phyloP scores from a whole-genome alignment of 2,113 vertebrate species.

The Genyomyrus donnyi region DNA sequence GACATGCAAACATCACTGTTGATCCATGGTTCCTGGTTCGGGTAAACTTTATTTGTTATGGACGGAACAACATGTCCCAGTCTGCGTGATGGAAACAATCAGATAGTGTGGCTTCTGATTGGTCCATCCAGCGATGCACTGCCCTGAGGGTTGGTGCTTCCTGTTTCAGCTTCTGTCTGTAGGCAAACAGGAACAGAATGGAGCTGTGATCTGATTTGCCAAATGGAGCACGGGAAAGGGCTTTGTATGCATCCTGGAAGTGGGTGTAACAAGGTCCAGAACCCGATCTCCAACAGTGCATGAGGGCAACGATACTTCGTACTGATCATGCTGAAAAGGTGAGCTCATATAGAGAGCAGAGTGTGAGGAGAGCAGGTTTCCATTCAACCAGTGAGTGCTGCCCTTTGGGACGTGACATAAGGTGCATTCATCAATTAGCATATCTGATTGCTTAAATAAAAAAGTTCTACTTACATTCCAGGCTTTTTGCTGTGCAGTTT shows the following conservation, averaged over 20 bases:
- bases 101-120: constrained; percentile 9
- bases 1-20: too few species aligned
- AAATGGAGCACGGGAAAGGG: neutral
- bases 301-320: too few species aligned
- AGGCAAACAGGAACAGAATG: constrained; percentile 18
- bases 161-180: constrained; percentile 26
- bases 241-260: constrained; percentile 3
- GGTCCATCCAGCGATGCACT: constrained; percentile 1
- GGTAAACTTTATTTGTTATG: neutral
- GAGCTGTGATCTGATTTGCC: constrained; percentile 18
- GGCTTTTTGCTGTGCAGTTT: neutral
- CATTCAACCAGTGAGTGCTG: too few species aligned
- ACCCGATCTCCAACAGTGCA: neutral
- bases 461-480: neutral
- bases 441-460: neutral
- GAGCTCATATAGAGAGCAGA: too few species aligned
- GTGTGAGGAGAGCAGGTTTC: too few species aligned
- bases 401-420: neutral
- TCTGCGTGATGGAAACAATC: neutral
- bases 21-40: too few species aligned
- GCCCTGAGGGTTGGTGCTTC: constrained; percentile 2
- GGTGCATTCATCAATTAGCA: neutral
- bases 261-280: neutral
- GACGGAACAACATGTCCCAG: neutral
- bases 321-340: too few species aligned